Evolutionary conservation across 2,888 invertebrate species (phyloP), one percentile per base, ranked within the genome.

Genomic region (Pseudolycoriella hygida): DNA sequence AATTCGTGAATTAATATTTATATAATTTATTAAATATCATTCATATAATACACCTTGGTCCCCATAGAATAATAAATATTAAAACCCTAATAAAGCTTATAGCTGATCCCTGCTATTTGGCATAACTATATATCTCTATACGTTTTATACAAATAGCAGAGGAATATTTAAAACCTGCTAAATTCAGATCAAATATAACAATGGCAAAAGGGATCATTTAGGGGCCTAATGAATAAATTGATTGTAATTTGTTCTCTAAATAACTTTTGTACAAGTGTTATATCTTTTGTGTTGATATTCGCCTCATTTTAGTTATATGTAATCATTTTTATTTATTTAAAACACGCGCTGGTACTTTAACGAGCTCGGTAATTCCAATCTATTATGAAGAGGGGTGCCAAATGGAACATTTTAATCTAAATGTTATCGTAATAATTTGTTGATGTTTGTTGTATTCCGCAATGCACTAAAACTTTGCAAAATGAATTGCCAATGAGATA

Each of bases 181-280:
- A 45, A 45, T 41, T 45, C 45, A 45, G 19, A 45, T 45, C 45
- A 45, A 45, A 45, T 17, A 45, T 41, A 45, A 40, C 39, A 39
- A 40, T 40, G 31, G 14, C 31, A 30, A 44, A 45, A 45, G 45
- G 45, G 45, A 45, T 45, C 45, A 40, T 45, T 45, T 45, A 34
- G 45, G 40, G 45, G 45, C 32, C 45, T 45, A 45, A 45, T 45
- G 45, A 45, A 45, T 45, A 45, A 45, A 45, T 45, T 45, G 45
- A 40, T 45, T 45, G 45, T 45, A 45, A 45, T 45, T 45, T 45
- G 45, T 45, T 45, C 31, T 40, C 31, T 45, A 45, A 45, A 45
- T 41, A 45, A 32, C 41, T 31, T 40, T 45, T 45, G 40, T 40
- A 31, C 42, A 42, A 42, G 42, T 42, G 42, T 42, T 42, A 31